Evolutionary conservation across 2,113 vertebrate species (phyloP).

Genomic region (Hassar affinis): DNA sequence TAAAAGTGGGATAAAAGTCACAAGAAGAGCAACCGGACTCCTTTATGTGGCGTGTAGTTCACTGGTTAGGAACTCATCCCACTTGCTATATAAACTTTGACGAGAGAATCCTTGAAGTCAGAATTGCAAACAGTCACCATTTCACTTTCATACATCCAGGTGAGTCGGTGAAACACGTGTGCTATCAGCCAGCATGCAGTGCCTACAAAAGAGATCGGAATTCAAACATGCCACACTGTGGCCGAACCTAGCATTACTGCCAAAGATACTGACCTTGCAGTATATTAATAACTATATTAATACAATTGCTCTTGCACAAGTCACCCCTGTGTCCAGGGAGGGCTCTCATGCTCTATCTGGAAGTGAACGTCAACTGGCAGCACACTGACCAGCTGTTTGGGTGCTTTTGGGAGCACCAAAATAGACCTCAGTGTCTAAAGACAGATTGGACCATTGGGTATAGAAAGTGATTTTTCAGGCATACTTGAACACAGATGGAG

Average conservation of each 20-base stretch:
- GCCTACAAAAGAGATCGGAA: not conserved
- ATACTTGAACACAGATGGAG: not conserved
- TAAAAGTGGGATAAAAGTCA: not conserved
- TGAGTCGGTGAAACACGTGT: not conserved
- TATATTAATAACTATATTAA: not conserved
- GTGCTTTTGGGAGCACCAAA: not conserved
- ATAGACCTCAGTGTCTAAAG: not conserved
- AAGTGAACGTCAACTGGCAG: not conserved
- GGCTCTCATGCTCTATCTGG: not conserved
- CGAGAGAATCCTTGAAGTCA: not conserved
- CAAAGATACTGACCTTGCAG: not conserved
- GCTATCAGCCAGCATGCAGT: not conserved
- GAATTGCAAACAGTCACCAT: not conserved
- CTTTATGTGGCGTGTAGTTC: not conserved
- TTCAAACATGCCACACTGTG: not conserved
- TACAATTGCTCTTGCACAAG: not conserved
- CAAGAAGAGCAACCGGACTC: not conserved
- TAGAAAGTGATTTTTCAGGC: not conserved
- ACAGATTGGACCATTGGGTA: not conserved
- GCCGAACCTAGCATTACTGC: not conserved
- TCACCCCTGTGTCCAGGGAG: not conserved
- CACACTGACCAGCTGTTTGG: not conserved
- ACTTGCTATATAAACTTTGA: not conserved
- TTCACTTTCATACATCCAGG: not conserved
- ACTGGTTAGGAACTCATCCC: not conserved